These are phyloP conservation scores for Zoanthus sociatus DNA, from an alignment of 92 coral and sea anemone genomes.

Conservation along the genomic window DNA sequence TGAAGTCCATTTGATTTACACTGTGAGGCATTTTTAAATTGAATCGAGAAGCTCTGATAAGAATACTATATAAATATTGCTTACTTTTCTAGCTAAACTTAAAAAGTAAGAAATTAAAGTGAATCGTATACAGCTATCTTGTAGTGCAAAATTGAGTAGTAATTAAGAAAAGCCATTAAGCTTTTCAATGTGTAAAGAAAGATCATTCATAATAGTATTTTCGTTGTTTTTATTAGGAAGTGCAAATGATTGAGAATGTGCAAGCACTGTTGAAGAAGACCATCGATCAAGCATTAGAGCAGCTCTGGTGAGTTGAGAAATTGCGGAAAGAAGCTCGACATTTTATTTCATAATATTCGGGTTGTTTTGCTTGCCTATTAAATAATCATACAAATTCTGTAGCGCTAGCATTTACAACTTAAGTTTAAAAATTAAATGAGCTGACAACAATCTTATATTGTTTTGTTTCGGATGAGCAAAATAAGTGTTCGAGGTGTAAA, in stretches of 20 bases:
- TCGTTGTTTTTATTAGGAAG: conserved; percentile 69
- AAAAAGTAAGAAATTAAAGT: not conserved
- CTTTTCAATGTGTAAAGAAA: too few relatives aligned
- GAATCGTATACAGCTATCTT: not conserved
- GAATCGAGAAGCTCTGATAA: not conserved
- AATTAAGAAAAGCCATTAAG: not conserved
- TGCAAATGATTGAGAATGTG: conserved; percentile 90
- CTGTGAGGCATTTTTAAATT: not conserved
- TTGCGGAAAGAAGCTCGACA: not conserved
- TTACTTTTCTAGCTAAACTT: not conserved
- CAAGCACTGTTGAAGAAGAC: conserved; percentile 91
- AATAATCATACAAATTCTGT: too few relatives aligned
- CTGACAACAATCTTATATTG: too few relatives aligned
- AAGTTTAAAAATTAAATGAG: too few relatives aligned
- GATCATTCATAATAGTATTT: not conserved
- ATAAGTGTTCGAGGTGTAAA: too few relatives aligned
- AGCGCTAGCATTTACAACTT: too few relatives aligned
- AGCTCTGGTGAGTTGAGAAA: conserved; percentile 75
- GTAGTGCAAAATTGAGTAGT: not conserved
- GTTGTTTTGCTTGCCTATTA: too few relatives aligned
- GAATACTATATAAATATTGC: not conserved
- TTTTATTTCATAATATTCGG: too few relatives aligned
- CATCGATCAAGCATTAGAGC: conserved; percentile 92
- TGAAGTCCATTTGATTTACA: not conserved
- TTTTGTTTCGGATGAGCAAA: too few relatives aligned